phyloP scores from a whole-genome alignment of 2,797 vertebrate genomes.

The Megaceryle alcyon region DNA sequence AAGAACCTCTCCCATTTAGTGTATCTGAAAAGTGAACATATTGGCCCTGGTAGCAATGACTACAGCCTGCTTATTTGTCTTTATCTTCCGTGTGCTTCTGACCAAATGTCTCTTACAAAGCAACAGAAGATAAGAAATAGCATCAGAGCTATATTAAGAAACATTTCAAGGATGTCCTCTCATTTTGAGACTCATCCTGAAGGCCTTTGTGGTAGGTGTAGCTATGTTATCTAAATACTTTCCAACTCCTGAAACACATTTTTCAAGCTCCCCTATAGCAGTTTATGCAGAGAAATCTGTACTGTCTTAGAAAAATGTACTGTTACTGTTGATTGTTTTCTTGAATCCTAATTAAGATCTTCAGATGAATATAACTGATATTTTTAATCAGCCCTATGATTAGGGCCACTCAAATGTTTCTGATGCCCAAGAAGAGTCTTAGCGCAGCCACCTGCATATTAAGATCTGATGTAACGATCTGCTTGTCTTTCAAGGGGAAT shows the following conservation, averaged over 20 bases:
- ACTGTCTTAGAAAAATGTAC: neutral
- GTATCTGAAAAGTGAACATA: neutral
- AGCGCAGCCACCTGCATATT: neutral
- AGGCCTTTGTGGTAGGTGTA: neutral
- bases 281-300: neutral
- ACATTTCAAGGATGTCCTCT: neutral
- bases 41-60: neutral
- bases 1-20: neutral
- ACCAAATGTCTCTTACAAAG: neutral
- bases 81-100: neutral
- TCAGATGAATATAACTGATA: neutral
- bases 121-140: neutral
- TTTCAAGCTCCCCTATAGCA: neutral
- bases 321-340: neutral
- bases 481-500: neutral
- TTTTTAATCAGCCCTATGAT: neutral
- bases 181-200: neutral
- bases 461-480: neutral
- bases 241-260: neutral
- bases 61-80: neutral
- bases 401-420: neutral
- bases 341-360: neutral
- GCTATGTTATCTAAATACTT: neutral
- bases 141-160: neutral
- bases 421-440: neutral